phyloP scores from a whole-genome alignment of 2,113 vertebrate species.

The Calyptomena viridis region DNA sequence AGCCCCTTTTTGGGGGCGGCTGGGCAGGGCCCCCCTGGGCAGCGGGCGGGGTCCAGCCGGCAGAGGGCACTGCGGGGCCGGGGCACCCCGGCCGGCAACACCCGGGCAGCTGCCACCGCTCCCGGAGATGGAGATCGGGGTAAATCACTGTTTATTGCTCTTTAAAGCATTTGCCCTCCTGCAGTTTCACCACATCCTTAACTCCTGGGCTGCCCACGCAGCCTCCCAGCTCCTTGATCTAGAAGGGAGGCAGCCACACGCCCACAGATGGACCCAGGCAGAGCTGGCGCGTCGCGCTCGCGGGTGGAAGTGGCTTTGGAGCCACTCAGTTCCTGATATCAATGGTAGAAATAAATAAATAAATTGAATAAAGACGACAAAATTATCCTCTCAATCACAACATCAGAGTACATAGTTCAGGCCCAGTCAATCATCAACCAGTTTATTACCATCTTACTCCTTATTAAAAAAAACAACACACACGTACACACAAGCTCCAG shows the following conservation, averaged over 20 bases:
- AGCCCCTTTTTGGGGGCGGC: accelerated
- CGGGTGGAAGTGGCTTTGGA: neutral
- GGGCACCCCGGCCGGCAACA: neutral
- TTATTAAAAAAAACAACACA: conserved; percentile 22
- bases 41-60: neutral
- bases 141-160: neutral
- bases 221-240: conserved; percentile 15
- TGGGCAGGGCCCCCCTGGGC: neutral
- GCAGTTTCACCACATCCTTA: neutral
- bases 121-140: neutral
- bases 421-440: conserved; percentile 44
- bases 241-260: neutral
- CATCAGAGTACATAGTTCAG: conserved; percentile 63
- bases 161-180: neutral
- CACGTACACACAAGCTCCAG: neutral
- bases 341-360: neutral
- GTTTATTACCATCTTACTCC: conserved; percentile 49
- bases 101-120: neutral
- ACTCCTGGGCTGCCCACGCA: neutral
- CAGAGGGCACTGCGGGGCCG: neutral
- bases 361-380: neutral
- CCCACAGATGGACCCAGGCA: neutral
- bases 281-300: neutral
- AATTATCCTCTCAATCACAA: conserved; percentile 40
- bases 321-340: neutral